Conservation (phyloP, 2,113 vertebrate species). For the zebrafish (Danio rerio) region DNA sequence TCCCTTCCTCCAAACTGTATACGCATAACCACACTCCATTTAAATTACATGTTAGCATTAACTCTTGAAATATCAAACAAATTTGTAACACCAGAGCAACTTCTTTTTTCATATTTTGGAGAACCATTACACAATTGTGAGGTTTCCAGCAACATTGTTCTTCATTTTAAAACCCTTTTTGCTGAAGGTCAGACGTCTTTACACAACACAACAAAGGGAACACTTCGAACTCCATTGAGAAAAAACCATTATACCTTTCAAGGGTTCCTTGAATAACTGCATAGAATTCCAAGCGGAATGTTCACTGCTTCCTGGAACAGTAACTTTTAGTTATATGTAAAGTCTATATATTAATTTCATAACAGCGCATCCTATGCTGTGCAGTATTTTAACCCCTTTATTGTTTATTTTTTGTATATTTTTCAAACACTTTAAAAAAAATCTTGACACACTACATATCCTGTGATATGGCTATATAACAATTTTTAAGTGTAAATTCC, state of each 20-base stretch:
- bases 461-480: too few species aligned
- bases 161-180: neutral
- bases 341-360: neutral
- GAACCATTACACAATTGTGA: neutral
- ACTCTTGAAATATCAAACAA: too few species aligned
- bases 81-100: too few species aligned
- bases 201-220: neutral
- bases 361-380: neutral
- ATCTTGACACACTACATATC: too few species aligned
- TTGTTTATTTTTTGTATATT: too few species aligned
- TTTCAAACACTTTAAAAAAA: too few species aligned
- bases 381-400: neutral
- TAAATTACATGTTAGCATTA: too few species aligned
- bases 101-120: neutral
- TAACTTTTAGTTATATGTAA: neutral
- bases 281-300: neutral
- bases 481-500: too few species aligned
- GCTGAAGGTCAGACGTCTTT: neutral
- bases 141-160: neutral
- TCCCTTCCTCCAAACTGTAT: too few species aligned
- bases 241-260: slow-evolving; percentile 1
- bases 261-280: neutral
- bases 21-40: too few species aligned
- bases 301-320: neutral
- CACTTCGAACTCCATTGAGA: neutral